Percentiles rank a stretch among this genome's conserved stretches.
phyloP scores from a whole-genome alignment of 2,113 vertebrate genomes.

The Dasypus novemcinctus region DNA sequence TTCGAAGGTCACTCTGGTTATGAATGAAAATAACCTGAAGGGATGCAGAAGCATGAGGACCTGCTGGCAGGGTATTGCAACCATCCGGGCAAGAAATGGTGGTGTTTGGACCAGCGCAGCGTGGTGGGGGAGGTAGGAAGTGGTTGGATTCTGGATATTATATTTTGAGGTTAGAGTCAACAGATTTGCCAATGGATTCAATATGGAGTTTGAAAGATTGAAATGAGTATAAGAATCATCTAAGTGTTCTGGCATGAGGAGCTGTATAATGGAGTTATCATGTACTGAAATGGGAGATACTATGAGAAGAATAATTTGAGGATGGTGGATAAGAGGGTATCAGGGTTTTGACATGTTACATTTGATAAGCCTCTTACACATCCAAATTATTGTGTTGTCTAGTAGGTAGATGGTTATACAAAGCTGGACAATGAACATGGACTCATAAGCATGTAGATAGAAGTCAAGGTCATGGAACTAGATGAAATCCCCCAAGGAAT shows the following conservation, averaged over 20 bases:
- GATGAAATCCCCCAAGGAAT: not conserved
- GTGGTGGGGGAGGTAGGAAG: not conserved
- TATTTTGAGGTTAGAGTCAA: not conserved
- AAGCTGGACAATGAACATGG: no score
- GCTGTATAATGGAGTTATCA: not conserved
- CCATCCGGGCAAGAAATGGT: not conserved
- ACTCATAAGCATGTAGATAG: not conserved
- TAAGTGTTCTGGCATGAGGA: not conserved
- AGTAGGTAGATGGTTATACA: not conserved
- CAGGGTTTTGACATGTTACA: not conserved
- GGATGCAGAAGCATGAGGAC: no score
- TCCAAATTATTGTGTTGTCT: not conserved
- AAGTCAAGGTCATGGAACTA: not conserved
- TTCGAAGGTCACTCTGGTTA: not conserved
- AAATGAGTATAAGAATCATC: not conserved
- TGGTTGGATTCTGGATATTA: not conserved
- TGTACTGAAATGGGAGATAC: not conserved
- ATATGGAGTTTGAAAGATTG: not conserved
- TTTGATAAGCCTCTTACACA: not conserved
- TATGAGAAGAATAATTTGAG: not conserved
- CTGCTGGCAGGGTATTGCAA: not conserved
- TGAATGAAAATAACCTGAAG: not conserved
- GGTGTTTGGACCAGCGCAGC: not conserved
- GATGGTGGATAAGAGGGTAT: no score
- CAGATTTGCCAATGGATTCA: not conserved